These are phyloP conservation scores for Ara ararauna DNA, from an alignment of 2,797 vertebrate species.

Conservation along the genomic window DNA sequence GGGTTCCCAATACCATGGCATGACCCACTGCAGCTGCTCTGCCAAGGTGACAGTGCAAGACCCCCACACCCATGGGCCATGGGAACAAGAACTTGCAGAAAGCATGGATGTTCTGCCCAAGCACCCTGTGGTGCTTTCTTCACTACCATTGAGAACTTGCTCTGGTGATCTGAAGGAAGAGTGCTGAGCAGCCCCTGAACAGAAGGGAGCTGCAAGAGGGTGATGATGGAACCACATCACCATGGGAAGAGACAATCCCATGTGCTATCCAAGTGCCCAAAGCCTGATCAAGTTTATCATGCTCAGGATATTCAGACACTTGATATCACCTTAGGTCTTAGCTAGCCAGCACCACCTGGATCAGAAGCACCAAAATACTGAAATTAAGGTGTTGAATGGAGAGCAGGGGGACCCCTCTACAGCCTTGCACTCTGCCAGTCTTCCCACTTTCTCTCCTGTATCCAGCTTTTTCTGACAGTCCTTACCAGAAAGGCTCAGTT, in stretches of 20 bases:
- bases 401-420: neutral
- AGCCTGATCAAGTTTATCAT: neutral
- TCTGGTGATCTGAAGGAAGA: neutral
- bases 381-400: neutral
- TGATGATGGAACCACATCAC: neutral
- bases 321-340: neutral
- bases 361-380: neutral
- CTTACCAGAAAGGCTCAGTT: neutral
- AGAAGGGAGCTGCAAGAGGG: neutral
- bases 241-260: neutral
- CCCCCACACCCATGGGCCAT: rapidly evolving
- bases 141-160: neutral
- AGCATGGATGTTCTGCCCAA: neutral
- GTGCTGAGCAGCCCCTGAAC: neutral
- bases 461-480: neutral
- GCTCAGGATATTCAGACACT: neutral
- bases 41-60: neutral
- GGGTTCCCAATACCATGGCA: rapidly evolving
- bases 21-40: neutral
- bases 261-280: neutral
- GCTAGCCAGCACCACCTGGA: neutral
- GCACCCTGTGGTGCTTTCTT: rapidly evolving
- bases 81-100: neutral
- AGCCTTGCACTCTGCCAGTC: neutral
- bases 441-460: neutral